Evolutionary conservation across 2,797 vertebrate species (phyloP).

Genomic region (Ceyx erithaca): DNA sequence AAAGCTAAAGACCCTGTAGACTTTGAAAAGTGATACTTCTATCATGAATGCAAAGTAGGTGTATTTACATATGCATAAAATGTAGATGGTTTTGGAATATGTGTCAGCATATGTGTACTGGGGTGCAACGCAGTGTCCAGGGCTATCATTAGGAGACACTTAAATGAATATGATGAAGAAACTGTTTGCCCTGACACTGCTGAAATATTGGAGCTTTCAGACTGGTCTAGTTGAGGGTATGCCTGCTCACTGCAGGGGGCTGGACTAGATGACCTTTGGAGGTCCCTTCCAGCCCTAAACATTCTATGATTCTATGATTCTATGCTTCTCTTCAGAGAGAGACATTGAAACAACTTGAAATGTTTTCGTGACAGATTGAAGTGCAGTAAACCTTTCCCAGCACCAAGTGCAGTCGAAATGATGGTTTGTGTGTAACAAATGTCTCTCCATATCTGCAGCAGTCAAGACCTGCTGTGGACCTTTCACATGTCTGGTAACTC

Average conservation of each 20-base stretch:
- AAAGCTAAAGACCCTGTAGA: neutral
- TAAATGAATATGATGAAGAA: neutral
- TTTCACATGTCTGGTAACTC: neutral
- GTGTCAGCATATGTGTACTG: neutral
- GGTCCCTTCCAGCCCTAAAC: too few relatives aligned
- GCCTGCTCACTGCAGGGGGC: too few relatives aligned
- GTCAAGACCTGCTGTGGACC: neutral
- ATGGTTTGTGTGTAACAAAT: neutral
- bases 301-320: too few relatives aligned
- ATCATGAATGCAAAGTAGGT: neutral
- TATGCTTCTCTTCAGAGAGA: neutral
- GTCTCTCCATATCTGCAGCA: rapidly evolving
- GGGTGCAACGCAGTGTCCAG: neutral
- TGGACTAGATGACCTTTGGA: too few relatives aligned
- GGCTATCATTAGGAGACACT: neutral
- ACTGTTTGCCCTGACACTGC: constrained; percentile 18
- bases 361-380: constrained; percentile 18
- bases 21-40: neutral
- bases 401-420: neutral
- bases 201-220: neutral
- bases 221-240: too few relatives aligned
- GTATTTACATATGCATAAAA: neutral
- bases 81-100: neutral
- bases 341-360: neutral
- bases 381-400: constrained; percentile 29